Conservation (phyloP, 2,113 vertebrate species). For the Limanda limanda region DNA sequence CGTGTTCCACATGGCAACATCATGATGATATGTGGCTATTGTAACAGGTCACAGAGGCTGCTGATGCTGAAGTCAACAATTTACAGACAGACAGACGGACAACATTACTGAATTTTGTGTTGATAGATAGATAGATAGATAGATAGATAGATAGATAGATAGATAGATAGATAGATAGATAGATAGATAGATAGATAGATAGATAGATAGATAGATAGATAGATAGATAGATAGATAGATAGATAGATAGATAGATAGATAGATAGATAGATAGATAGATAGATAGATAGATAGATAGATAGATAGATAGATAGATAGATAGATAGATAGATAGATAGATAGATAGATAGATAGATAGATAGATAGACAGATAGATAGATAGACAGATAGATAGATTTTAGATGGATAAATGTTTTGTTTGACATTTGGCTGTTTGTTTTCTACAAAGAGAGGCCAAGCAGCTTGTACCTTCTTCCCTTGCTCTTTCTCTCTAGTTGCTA, state of each 20-base stretch:
- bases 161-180: too few species aligned
- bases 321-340: constrained; percentile 20
- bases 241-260: too few species aligned
- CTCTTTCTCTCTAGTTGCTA: constrained; percentile 36
- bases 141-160: constrained; percentile 6
- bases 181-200: too few species aligned
- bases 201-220: constrained; percentile 6
- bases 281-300: constrained; percentile 10
- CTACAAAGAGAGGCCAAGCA: constrained; percentile 40
- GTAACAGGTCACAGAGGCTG: constrained; percentile 11
- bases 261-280: too few species aligned
- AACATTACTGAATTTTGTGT: background rate
- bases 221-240: background rate
- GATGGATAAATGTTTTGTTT: background rate
- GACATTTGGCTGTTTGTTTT: constrained; percentile 56
- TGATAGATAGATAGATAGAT: constrained; percentile 4
- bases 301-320: constrained; percentile 9
- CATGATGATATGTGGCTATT: constrained; percentile 43
- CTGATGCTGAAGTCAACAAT: constrained; percentile 43
- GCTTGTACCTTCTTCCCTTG: background rate
- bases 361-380: constrained; percentile 1
- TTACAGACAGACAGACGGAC: constrained; percentile 10
- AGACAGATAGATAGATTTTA: constrained; percentile 16
- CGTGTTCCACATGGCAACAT: constrained; percentile 30
- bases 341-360: constrained; percentile 19